Conservation (phyloP, 2,797 vertebrate genomes). For the Esox masquinongy region DNA sequence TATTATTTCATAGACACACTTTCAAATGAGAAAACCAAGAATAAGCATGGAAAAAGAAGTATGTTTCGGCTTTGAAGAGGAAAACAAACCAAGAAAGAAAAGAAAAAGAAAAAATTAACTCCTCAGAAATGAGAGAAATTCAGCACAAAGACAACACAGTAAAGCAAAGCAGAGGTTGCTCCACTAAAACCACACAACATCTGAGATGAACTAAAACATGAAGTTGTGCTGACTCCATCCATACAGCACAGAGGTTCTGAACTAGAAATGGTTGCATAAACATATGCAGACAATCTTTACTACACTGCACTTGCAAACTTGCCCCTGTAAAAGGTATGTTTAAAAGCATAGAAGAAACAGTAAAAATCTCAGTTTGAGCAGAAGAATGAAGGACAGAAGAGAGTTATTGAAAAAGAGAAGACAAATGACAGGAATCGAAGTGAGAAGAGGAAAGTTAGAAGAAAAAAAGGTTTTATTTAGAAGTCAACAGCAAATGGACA, state of each 20-base stretch:
- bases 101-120: background rate
- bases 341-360: background rate
- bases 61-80: background rate
- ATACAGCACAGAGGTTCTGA: background rate
- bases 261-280: background rate
- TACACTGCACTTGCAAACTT: background rate
- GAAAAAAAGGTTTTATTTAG: slow-evolving; percentile 24
- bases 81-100: background rate
- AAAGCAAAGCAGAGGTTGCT: background rate
- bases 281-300: background rate
- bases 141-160: background rate
- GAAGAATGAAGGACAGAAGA: background rate
- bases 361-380: background rate
- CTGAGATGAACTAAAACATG: background rate
- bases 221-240: background rate
- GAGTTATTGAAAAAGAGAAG: slow-evolving; percentile 14
- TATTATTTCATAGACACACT: background rate
- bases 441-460: slow-evolving; percentile 14
- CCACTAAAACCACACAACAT: background rate
- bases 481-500: slow-evolving; percentile 6
- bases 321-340: background rate
- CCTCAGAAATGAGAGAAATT: background rate
- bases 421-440: slow-evolving; percentile 6
- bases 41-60: background rate
- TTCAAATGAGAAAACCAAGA: background rate